phyloP scores from a whole-genome alignment of 2,113 vertebrate species.

The Apteryx mantelli region DNA sequence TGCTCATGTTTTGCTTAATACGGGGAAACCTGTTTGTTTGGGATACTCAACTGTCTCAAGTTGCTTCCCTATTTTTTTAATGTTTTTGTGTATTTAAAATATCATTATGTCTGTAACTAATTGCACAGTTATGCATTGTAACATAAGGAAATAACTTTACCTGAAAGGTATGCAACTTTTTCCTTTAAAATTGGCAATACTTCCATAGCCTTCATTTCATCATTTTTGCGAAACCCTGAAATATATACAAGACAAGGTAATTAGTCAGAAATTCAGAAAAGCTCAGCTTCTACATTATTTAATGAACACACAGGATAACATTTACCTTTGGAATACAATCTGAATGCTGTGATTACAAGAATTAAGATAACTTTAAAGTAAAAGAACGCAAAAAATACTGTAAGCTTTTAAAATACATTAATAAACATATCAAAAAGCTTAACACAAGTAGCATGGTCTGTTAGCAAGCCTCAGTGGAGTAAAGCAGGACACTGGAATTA shows the following conservation, averaged over 20 bases:
- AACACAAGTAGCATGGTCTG: background rate
- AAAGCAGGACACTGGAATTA: background rate
- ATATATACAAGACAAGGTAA: conserved; percentile 30
- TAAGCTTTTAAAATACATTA: background rate
- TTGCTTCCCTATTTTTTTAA: background rate
- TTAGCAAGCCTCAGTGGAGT: background rate
- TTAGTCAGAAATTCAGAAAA: conserved; percentile 2
- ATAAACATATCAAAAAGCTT: background rate
- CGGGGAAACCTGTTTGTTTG: background rate
- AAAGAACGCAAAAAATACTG: background rate
- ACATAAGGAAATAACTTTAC: conserved; percentile 72
- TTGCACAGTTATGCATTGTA: background rate
- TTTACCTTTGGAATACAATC: background rate
- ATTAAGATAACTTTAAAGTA: background rate
- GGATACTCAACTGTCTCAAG: background rate
- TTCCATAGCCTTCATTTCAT: conserved; percentile 97
- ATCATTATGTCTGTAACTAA: background rate
- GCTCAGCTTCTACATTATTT: background rate
- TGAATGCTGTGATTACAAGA: background rate
- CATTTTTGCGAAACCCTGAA: conserved; percentile 96
- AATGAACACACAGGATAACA: background rate
- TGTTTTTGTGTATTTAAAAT: background rate
- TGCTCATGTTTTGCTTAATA: background rate
- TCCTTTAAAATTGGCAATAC: conserved; percentile 97
- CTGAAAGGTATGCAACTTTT: conserved; percentile 97